Evolutionary conservation across 2,888 invertebrate genomes (phyloP).

Genomic region (Seira sanloemensis): DNA sequence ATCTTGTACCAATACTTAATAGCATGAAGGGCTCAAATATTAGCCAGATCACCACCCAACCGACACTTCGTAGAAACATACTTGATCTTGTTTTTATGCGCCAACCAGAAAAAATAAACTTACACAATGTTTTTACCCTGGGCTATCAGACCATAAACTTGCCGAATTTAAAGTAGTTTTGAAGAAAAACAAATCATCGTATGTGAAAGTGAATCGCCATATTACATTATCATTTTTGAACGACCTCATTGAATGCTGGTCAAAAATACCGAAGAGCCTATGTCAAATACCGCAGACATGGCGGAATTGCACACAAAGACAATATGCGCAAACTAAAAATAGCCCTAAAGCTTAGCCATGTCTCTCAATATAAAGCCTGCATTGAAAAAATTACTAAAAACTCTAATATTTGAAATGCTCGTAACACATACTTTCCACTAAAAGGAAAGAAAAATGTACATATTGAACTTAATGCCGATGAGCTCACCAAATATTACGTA

Average conservation of each 20-base stretch:
- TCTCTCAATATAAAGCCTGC: neutral
- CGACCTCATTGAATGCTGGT: neutral
- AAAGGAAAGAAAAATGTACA: neutral
- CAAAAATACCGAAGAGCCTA: neutral
- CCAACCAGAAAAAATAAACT: neutral
- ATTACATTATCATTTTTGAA: neutral
- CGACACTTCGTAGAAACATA: neutral
- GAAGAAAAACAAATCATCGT: too few species aligned
- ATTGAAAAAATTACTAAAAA: neutral
- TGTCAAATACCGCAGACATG: neutral
- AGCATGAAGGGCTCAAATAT: too few species aligned
- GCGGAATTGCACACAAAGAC: too few species aligned
- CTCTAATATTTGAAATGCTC: neutral
- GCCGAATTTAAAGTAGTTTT: neutral
- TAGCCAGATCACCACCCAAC: neutral
- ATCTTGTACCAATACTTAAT: neutral
- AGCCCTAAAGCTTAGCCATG: neutral
- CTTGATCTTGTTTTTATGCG: neutral
- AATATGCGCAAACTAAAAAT: too few species aligned
- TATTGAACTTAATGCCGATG: neutral
- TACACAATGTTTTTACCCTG: neutral
- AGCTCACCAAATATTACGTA: neutral
- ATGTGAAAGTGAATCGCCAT: neutral
- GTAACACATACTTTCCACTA: neutral
- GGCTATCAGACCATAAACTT: neutral